Percentiles rank a stretch among this genome's conserved stretches.
These are phyloP conservation scores for Petaurus breviceps DNA, from an alignment of 2,113 vertebrate genomes.

Conservation along the genomic window DNA sequence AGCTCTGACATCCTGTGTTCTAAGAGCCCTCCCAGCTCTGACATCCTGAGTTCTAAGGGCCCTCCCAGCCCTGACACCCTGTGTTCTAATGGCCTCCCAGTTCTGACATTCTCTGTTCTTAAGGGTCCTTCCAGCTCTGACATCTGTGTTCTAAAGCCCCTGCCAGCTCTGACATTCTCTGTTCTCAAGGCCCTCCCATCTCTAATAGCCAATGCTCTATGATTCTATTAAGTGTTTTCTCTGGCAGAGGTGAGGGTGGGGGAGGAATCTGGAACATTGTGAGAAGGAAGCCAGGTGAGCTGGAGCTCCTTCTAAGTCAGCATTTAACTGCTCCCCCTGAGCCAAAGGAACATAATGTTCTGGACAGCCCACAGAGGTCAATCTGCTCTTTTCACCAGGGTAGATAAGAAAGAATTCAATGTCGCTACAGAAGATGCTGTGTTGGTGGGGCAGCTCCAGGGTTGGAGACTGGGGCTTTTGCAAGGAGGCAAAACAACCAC, in stretches of 20 bases:
- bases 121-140: background rate
- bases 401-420: background rate
- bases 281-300: slow-evolving; percentile 1
- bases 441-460: background rate
- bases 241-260: background rate
- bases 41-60: background rate
- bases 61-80: background rate
- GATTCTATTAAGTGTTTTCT: background rate
- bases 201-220: background rate
- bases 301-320: background rate
- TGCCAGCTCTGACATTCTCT: too few species aligned
- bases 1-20: background rate
- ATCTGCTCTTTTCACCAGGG: background rate
- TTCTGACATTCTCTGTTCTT: background rate
- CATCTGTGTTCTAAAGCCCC: too few species aligned
- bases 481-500: too few species aligned
- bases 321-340: background rate
- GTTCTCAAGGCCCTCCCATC: background rate
- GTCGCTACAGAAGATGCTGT: background rate
- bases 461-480: background rate
- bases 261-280: background rate
- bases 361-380: background rate
- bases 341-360: background rate
- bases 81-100: background rate
- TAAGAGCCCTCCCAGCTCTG: background rate